Evolutionary conservation across 2,888 invertebrate genomes (phyloP).

Genomic region (Cataglyphis altisquamis): DNA sequence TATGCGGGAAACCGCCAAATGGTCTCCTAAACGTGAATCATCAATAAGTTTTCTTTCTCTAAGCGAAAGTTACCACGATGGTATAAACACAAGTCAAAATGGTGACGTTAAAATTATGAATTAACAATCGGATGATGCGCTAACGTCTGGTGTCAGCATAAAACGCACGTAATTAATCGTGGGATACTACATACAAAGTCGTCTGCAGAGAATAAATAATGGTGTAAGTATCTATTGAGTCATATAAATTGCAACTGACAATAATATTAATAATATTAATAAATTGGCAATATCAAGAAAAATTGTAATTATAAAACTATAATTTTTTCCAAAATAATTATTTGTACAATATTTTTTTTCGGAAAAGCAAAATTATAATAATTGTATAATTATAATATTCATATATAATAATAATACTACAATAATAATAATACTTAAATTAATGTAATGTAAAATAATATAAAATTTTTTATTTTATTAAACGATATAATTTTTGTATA

Average conservation of each 20-base stretch:
- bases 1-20: constrained; percentile 65
- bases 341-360: neutral
- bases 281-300: neutral
- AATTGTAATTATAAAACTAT: neutral
- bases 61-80: constrained; percentile 3
- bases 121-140: constrained; percentile 61
- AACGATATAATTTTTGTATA: neutral
- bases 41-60: constrained; percentile 63
- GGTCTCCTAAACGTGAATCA: constrained; percentile 62
- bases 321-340: neutral
- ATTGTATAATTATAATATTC: neutral
- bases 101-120: constrained; percentile 68
- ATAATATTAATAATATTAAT: constrained; percentile 11
- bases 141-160: constrained; percentile 6
- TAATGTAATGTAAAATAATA: neutral
- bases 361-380: neutral
- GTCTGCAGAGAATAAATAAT: neutral
- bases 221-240: neutral
- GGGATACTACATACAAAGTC: neutral
- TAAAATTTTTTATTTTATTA: neutral
- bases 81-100: constrained; percentile 61
- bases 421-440: neutral
- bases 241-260: neutral
- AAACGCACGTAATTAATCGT: neutral
- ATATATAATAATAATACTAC: neutral